Evolutionary conservation across 2,113 vertebrate genomes (phyloP), one percentile per base, ranked within the genome.

Genomic region (Anolis carolinensis): DNA sequence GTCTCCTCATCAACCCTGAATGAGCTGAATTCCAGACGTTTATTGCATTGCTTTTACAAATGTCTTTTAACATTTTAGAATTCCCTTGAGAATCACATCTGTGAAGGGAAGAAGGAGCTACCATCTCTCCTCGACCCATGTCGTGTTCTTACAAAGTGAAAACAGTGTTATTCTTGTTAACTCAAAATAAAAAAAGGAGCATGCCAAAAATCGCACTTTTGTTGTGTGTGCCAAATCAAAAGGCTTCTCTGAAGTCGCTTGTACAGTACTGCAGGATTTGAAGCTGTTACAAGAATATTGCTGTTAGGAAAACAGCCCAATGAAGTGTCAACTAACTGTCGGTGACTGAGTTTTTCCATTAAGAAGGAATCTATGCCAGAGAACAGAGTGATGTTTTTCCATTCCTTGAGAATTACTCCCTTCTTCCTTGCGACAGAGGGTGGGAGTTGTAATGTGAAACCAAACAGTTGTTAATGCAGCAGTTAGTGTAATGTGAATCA

Each of bases 81-180:
- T 80, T 86, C 88, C 77, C 71, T 87, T n/a, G 88, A 62, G 34
- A 18, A 21, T 11, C 34, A 16, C 8, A 55, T 55, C 39, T 14
- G 48, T 32, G 36, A 1, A 30, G 36, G 32, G n/a, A 55, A 23
- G 23, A 32, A 90, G 89, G 82, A 27, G 77, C 27, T 70, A 62
- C 81, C 88, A 82, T 89, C 88, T 91, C 83, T n/a, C 50, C 16
- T 77, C 87, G 88, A 88, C 44, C 85, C 84, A 84, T 89, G 92
- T 92, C 90, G 92, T 91, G 76, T 72, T 83, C 82, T 91, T 93
- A 92, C 90, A 89, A 92, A 90, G 91, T 92, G 88, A 91, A 92
- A 94, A 94, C 94, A 93, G 88, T 89, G 88, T 92, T 89, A 93
- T 88, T 89, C 86, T 92, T 95, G 92, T 95, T 95, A 92, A 63